phyloP scores from a whole-genome alignment of 2,797 vertebrate species.

The Silurus aristotelis region DNA sequence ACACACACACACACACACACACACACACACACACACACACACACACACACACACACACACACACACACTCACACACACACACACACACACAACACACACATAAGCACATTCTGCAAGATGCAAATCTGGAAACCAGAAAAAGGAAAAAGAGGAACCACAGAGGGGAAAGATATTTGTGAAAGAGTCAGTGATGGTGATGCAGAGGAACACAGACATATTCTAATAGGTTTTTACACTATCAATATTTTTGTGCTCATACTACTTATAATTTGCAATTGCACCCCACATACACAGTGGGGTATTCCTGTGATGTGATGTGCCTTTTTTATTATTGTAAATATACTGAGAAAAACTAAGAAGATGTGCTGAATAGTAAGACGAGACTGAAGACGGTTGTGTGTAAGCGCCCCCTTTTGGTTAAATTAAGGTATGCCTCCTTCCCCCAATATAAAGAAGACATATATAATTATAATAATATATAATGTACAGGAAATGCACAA shows the following conservation, averaged over 20 bases:
- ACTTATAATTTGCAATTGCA: not conserved
- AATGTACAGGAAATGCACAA: no score
- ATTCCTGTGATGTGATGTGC: not conserved
- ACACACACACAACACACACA: not conserved
- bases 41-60: not conserved
- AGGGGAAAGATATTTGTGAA: not conserved
- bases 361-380: not conserved
- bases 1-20: not conserved
- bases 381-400: not conserved
- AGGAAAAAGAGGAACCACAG: not conserved
- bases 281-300: not conserved
- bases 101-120: not conserved
- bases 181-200: not conserved
- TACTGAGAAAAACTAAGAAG: not conserved
- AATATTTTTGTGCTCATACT: not conserved
- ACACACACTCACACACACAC: not conserved
- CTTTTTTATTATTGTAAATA: not conserved
- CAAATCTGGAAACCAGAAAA: conserved; percentile 3
- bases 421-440: not conserved
- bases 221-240: not conserved
- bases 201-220: not conserved
- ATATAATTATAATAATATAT: no score
- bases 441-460: not conserved
- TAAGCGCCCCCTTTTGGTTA: conserved; percentile 27
- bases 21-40: not conserved